Percentiles rank a stretch among this genome's conserved stretches.
These are phyloP conservation scores for Yponomeuta cagnagella DNA, from an alignment of 2,888 invertebrate species.

Conservation along the genomic window DNA sequence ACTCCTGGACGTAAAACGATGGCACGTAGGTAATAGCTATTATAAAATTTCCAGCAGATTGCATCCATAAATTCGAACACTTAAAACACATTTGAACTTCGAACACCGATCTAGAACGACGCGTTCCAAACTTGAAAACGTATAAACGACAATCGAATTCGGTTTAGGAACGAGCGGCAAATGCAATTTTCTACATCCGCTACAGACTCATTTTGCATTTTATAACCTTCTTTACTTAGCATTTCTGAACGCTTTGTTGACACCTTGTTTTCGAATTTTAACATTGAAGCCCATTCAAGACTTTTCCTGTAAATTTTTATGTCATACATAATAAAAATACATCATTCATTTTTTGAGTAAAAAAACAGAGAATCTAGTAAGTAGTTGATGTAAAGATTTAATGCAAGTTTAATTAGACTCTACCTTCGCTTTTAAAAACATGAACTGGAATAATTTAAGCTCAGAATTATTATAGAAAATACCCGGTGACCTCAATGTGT, in stretches of 20 bases:
- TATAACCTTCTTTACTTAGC: slow-evolving; percentile 39
- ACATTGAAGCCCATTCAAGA: neutral
- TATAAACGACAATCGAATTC: slow-evolving; percentile 70
- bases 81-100: slow-evolving; percentile 9
- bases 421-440: neutral
- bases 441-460: neutral
- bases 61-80: slow-evolving; percentile 5
- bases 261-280: slow-evolving; percentile 34
- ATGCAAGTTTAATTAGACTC: slow-evolving; percentile 5
- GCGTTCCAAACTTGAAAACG: slow-evolving; percentile 49
- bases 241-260: slow-evolving; percentile 45
- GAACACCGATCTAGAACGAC: slow-evolving; percentile 25
- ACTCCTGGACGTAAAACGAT: neutral
- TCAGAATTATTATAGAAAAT: neutral
- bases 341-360: neutral
- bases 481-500: neutral
- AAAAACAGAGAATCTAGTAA: neutral
- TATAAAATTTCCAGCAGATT: neutral
- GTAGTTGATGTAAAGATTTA: slow-evolving; percentile 15
- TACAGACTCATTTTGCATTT: slow-evolving; percentile 55
- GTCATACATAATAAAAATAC: neutral
- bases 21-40: neutral
- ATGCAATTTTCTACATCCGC: slow-evolving; percentile 69
- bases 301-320: neutral
- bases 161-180: slow-evolving; percentile 47